phyloP scores from a whole-genome alignment of 2,888 invertebrate genomes.

The Rapana venosa region DNA sequence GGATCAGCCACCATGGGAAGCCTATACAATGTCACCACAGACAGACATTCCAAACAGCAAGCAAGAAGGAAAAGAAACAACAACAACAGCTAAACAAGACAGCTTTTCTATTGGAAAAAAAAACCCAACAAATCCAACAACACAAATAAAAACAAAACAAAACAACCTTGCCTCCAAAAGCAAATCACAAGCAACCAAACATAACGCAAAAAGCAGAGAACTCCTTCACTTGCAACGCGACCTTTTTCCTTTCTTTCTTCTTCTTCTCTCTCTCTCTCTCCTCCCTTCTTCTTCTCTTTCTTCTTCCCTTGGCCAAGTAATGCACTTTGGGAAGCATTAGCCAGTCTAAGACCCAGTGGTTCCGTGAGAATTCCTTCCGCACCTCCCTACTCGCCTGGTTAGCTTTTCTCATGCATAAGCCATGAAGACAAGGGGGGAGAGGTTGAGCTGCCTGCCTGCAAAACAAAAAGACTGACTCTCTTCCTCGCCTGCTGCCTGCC shows the following conservation, averaged over 20 bases:
- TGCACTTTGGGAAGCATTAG: constrained; percentile 39
- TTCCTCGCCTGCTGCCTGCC: constrained; percentile 26
- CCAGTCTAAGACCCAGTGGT: constrained; percentile 34
- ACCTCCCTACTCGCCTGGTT: constrained; percentile 36
- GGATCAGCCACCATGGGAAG: background rate
- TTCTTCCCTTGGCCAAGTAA: constrained; percentile 23
- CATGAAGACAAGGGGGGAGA: constrained; percentile 35
- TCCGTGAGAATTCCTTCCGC: constrained; percentile 39
- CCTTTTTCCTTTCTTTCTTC: background rate
- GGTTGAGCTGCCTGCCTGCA: constrained; percentile 29
- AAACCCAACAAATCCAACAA: background rate
- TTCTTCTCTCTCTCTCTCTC: too few species aligned
- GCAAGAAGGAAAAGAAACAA: background rate
- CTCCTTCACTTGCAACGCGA: constrained; percentile 26
- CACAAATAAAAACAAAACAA: background rate
- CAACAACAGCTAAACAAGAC: background rate
- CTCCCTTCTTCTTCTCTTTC: too few species aligned
- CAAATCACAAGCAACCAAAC: constrained; percentile 26
- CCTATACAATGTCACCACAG: background rate
- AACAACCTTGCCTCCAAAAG: background rate
- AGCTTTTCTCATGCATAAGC: constrained; percentile 44
- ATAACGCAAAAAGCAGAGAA: constrained; percentile 10
- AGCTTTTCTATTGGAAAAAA: background rate
- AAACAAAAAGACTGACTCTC: constrained; percentile 35
- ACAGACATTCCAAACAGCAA: background rate